Conservation (phyloP, 2,888 invertebrate genomes). For the Tortrix viridana region DNA sequence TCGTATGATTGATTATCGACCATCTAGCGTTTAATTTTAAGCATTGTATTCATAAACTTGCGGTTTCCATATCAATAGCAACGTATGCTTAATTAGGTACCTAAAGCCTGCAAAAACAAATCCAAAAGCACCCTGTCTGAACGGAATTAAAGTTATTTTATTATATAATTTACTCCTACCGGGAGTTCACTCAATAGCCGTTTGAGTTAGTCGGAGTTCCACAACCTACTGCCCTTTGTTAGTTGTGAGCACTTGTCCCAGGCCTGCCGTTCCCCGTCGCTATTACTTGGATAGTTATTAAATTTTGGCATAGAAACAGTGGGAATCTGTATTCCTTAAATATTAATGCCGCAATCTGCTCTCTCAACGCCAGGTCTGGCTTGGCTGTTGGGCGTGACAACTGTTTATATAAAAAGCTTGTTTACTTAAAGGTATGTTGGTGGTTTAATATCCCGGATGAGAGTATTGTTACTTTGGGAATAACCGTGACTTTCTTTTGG, state of each 20-base stretch:
- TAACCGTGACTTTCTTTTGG: no score
- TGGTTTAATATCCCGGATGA: no score
- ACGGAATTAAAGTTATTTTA: constrained; percentile 47
- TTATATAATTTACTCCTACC: constrained; percentile 46
- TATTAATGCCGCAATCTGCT: constrained; percentile 9
- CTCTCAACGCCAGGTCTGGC: background rate
- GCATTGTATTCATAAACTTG: no score
- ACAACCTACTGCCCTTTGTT: constrained; percentile 49
- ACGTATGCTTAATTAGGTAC: background rate
- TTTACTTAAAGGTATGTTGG: no score
- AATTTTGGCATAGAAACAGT: constrained; percentile 1
- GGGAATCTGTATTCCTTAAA: background rate
- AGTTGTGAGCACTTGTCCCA: constrained; percentile 47
- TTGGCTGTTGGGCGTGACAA: constrained; percentile 1
- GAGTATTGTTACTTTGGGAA: no score
- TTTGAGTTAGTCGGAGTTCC: constrained; percentile 51
- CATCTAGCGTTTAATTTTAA: no score
- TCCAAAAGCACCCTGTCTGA: constrained; percentile 23
- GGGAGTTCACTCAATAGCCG: constrained; percentile 48
- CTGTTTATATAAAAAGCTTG: background rate
- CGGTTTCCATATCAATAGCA: background rate
- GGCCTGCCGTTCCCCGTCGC: constrained; percentile 16
- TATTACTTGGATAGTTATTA: constrained; percentile 16
- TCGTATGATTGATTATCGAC: background rate
- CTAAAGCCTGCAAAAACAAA: constrained; percentile 11